Evolutionary conservation across 1,140 invertebrate species (phyloP).

Genomic region (Saccostrea glomerata): DNA sequence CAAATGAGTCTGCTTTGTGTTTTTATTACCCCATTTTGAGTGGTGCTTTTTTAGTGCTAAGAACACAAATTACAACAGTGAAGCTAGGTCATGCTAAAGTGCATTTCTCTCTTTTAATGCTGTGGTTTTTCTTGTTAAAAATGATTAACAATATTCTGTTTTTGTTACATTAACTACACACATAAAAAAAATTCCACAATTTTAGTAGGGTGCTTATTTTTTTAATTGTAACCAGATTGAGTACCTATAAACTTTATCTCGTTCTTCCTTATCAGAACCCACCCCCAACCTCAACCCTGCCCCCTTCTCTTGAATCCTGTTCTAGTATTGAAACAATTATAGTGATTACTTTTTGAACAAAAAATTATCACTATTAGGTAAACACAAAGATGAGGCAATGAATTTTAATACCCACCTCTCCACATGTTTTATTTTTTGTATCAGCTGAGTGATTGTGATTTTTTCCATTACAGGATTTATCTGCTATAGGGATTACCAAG

Average conservation of each 20-base stretch:
- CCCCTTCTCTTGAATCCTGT: no score
- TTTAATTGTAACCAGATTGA: no score
- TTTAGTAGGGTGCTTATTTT: no score
- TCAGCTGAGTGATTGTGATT: not conserved
- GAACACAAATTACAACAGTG: not conserved
- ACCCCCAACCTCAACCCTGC: no score
- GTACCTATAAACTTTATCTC: no score
- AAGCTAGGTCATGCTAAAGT: not conserved
- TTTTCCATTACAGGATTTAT: slow-evolving; percentile 82
- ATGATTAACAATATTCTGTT: no score
- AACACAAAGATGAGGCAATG: not conserved
- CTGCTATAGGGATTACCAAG: slow-evolving; percentile 94
- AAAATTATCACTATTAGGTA: not conserved
- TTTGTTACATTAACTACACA: no score
- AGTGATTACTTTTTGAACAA: no score
- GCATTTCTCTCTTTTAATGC: not conserved
- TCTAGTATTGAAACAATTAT: no score
- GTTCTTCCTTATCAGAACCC: no score
- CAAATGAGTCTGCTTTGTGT: slow-evolving; percentile 3
- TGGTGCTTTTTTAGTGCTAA: not conserved
- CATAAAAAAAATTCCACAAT: no score
- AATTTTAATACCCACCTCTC: not conserved
- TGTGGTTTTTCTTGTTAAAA: no score
- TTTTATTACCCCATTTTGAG: slow-evolving; percentile 2
- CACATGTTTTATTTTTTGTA: not conserved